Percentiles rank a stretch among this genome's conserved stretches.
These are phyloP conservation scores for Corythornis vintsioides DNA, from an alignment of 2,113 vertebrate species.

Conservation along the genomic window DNA sequence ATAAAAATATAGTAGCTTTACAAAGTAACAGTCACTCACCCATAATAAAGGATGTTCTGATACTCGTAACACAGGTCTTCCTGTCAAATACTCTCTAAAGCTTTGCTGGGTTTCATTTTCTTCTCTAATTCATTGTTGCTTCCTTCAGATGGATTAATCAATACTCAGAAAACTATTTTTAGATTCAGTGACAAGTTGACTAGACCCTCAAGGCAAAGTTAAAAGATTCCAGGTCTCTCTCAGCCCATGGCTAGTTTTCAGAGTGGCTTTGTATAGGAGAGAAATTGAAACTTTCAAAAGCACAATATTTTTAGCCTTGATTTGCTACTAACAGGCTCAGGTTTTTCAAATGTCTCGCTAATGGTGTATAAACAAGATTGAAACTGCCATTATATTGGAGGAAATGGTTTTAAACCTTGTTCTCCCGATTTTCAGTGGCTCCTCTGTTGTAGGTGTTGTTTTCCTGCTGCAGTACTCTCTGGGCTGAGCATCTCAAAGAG, in stretches of 20 bases:
- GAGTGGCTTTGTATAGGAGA: background rate
- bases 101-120: slow-evolving; percentile 18
- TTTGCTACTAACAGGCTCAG: background rate
- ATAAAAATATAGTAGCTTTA: background rate
- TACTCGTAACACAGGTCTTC: background rate
- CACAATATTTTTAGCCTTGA: background rate
- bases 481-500: background rate
- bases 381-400: background rate
- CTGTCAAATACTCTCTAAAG: background rate
- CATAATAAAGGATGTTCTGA: background rate
- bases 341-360: background rate
- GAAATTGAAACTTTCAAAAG: background rate
- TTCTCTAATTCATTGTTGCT: slow-evolving; percentile 16
- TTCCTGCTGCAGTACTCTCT: background rate
- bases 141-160: slow-evolving; percentile 23
- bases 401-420: background rate
- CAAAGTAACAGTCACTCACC: background rate
- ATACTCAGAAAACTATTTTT: slow-evolving; percentile 20
- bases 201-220: background rate
- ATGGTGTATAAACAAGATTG: background rate
- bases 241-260: background rate
- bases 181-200: background rate
- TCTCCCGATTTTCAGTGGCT: background rate
- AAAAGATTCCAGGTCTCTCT: background rate
- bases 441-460: background rate